phyloP scores from a whole-genome alignment of 2,797 vertebrate species.

The Avahi laniger region DNA sequence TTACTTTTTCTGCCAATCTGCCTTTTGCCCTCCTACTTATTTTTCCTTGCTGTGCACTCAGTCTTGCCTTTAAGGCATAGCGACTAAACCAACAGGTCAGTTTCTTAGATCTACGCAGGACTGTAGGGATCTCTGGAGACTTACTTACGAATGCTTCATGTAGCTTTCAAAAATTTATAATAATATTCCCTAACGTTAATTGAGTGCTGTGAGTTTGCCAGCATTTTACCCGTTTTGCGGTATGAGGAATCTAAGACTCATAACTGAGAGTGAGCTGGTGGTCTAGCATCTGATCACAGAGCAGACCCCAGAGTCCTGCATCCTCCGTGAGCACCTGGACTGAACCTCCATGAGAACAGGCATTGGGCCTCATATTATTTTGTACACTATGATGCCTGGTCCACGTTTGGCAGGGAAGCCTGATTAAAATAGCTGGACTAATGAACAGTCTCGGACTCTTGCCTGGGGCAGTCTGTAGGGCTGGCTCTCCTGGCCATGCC shows the following conservation, averaged over 20 bases:
- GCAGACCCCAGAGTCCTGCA: background rate
- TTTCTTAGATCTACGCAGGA: background rate
- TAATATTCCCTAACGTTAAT: background rate
- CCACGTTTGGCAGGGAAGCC: constrained; percentile 42
- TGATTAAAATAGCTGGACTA: constrained; percentile 71
- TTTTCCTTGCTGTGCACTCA: background rate
- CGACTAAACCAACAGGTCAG: background rate
- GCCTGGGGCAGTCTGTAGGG: background rate
- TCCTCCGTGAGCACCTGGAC: background rate
- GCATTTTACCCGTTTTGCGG: background rate
- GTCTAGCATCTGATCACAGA: background rate
- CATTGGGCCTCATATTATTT: background rate
- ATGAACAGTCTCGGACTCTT: constrained; percentile 49
- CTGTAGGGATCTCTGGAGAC: background rate
- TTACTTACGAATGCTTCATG: background rate
- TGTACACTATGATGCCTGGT: constrained; percentile 29
- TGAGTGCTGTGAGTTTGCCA: background rate
- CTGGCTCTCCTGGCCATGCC: background rate
- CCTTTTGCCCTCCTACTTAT: background rate
- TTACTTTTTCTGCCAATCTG: background rate
- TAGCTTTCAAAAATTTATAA: background rate
- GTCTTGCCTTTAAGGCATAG: background rate
- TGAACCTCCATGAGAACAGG: background rate
- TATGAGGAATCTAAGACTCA: background rate
- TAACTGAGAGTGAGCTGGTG: background rate